These are phyloP conservation scores for Sylvilagus floridanus DNA, from an alignment of 2,797 vertebrate genomes.

Conservation along the genomic window DNA sequence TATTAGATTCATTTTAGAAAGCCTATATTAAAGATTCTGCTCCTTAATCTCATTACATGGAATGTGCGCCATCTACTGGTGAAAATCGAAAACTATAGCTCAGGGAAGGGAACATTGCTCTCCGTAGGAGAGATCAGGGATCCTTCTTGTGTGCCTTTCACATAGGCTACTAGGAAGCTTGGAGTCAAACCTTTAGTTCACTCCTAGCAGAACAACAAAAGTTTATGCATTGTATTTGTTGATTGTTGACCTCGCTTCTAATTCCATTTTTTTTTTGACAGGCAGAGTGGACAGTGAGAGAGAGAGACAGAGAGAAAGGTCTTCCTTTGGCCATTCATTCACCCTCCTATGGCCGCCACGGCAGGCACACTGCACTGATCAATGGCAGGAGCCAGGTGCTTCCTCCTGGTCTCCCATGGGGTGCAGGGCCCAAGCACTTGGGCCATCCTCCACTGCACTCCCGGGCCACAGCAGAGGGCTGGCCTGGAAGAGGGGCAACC, in stretches of 20 bases:
- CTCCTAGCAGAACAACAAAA: background rate
- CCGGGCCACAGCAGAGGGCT: no score
- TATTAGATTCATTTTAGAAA: slow-evolving; percentile 24
- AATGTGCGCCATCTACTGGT: slow-evolving; percentile 66
- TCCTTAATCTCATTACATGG: background rate
- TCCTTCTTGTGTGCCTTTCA: slow-evolving; percentile 26
- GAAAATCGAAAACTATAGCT: background rate
- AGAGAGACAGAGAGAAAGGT: no score
- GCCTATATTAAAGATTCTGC: background rate
- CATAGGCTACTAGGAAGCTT: background rate
- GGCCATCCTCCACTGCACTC: no score
- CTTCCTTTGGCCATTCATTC: no score
- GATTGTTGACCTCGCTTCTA: background rate
- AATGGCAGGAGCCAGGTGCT: no score
- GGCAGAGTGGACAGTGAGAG: no score
- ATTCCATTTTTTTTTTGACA: background rate
- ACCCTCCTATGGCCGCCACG: no score
- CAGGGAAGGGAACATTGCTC: background rate
- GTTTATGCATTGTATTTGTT: background rate
- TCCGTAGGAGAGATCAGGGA: background rate
- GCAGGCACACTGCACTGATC: no score
- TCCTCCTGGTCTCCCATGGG: no score
- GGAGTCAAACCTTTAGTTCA: background rate
- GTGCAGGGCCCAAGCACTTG: no score
- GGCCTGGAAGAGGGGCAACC: no score